Evolutionary conservation across 2,113 vertebrate species (phyloP).

Genomic region (Salminus brasiliensis): DNA sequence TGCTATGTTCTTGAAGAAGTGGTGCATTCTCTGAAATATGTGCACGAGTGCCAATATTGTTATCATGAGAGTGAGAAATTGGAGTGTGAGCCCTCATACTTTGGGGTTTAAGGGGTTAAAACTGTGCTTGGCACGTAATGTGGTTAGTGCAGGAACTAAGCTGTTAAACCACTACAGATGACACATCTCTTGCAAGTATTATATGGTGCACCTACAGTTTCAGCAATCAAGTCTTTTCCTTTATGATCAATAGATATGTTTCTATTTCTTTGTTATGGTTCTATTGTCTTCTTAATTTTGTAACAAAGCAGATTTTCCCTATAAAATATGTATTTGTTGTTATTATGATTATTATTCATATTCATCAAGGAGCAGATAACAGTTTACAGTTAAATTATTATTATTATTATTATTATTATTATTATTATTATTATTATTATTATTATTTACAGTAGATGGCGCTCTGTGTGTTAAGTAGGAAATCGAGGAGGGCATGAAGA

Average conservation of each 20-base stretch:
- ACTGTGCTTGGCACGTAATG: neutral
- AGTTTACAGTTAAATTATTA: neutral
- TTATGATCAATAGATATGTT: neutral
- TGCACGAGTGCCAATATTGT: no score
- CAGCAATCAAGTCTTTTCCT: neutral
- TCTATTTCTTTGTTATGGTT: neutral
- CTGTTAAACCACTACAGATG: neutral
- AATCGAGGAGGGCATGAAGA: neutral
- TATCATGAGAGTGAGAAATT: neutral
- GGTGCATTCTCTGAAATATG: no score
- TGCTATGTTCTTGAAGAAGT: no score
- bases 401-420: neutral
- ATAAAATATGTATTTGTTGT: neutral
- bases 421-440: neutral
- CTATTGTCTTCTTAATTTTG: no score
- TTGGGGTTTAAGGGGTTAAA: neutral
- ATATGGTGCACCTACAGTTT: neutral
- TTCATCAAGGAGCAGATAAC: neutral
- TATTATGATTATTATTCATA: neutral
- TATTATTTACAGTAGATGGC: neutral
- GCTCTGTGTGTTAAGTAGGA: no score
- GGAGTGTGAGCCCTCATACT: neutral
- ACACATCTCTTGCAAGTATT: neutral
- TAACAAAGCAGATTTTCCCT: no score
- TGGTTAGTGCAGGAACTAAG: neutral